Evolutionary conservation across 2,797 vertebrate species (phyloP).

Genomic region (Acanthis flammea): DNA sequence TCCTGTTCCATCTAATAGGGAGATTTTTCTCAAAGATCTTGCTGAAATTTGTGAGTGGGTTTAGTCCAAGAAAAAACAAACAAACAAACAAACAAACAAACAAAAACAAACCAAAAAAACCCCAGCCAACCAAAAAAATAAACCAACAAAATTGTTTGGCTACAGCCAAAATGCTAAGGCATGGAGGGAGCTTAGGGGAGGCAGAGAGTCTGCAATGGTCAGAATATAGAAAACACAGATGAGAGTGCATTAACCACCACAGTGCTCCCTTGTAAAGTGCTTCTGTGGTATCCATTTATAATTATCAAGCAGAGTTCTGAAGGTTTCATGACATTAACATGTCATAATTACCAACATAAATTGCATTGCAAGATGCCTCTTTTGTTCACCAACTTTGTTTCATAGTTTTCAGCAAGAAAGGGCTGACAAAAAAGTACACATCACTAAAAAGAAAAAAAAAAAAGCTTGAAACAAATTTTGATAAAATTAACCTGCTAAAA

Average conservation of each 20-base stretch:
- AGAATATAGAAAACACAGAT: neutral
- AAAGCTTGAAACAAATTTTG: neutral
- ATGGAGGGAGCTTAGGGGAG: neutral
- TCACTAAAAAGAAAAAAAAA: neutral
- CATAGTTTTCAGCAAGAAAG: neutral
- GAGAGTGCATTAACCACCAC: neutral
- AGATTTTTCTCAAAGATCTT: neutral
- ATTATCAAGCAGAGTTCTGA: neutral
- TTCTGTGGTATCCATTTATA: neutral
- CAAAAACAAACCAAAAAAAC: too few species aligned
- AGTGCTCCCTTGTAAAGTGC: rapidly evolving
- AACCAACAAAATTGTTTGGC: neutral
- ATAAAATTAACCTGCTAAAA: neutral
- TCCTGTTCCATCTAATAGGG: neutral
- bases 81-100: too few species aligned
- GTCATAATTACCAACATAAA: neutral
- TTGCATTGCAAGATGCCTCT: neutral
- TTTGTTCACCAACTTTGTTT: neutral
- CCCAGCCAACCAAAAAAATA: too few species aligned
- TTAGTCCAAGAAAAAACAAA: neutral
- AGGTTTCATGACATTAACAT: neutral
- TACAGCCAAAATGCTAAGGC: neutral
- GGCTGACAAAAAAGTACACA: neutral
- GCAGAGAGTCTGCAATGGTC: neutral
- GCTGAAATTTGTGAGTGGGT: neutral